These are phyloP conservation scores for Trichacis sp. DNA, from an alignment of 2,888 invertebrate genomes.

Conservation along the genomic window DNA sequence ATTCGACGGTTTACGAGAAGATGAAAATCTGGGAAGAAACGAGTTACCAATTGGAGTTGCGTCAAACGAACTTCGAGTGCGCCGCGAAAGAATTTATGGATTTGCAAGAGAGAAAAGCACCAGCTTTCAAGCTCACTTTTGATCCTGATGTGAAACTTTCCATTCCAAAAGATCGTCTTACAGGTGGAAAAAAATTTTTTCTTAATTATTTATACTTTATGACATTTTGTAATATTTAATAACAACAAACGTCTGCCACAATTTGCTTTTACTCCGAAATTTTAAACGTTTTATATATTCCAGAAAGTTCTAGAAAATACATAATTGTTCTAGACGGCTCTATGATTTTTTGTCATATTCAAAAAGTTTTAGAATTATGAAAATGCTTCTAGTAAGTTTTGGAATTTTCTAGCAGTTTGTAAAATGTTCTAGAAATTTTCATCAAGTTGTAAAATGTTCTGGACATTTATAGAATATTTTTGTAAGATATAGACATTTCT, in stretches of 20 bases:
- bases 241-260: no score
- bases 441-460: no score
- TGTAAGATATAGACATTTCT: no score
- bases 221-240: no score
- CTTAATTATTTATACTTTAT: conserved; percentile 15
- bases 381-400: no score
- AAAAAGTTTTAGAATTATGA: no score
- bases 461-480: no score
- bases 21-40: conserved; percentile 96
- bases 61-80: conserved; percentile 85
- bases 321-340: no score
- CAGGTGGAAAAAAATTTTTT: neutral
- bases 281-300: conserved; percentile 7
- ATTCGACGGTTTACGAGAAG: conserved; percentile 76
- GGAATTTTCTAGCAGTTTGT: no score
- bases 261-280: no score
- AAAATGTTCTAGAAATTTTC: no score
- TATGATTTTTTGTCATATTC: no score
- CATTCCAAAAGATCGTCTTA: conserved; percentile 21
- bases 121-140: conserved; percentile 80
- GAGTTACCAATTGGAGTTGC: conserved; percentile 87
- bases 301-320: neutral
- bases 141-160: conserved; percentile 72
- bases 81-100: conserved; percentile 83
- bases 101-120: conserved; percentile 77